Conservation (phyloP, 2,888 invertebrate genomes). For the Leptarthrus brevirostris region DNA sequence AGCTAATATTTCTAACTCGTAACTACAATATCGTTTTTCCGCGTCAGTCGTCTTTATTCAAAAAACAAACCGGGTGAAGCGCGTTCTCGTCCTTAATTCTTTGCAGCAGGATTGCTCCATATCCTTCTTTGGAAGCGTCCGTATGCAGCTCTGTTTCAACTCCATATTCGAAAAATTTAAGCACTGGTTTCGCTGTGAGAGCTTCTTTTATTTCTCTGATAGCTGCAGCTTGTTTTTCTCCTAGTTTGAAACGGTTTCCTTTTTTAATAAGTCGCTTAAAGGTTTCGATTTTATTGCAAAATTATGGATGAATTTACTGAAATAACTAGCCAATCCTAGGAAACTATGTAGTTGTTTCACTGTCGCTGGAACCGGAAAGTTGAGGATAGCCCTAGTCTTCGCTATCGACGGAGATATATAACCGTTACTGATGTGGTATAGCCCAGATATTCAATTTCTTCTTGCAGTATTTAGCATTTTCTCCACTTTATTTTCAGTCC, state of each 20-base stretch:
- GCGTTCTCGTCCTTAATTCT: conserved; percentile 38
- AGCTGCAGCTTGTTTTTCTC: not conserved
- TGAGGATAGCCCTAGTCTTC: not conserved
- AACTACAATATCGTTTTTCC: conserved; percentile 56
- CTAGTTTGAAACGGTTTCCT: not conserved
- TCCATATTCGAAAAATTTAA: conserved; percentile 48
- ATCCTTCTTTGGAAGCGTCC: conserved; percentile 33
- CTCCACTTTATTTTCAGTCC: conserved; percentile 53
- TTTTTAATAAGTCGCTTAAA: conserved; percentile 4
- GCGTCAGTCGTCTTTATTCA: conserved; percentile 58
- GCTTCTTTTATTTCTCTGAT: not conserved
- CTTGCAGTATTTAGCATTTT: conserved; percentile 33
- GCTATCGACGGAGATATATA: not conserved
- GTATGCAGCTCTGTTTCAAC: conserved; percentile 42
- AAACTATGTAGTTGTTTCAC: conserved; percentile 50
- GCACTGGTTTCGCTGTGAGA: conserved; percentile 12
- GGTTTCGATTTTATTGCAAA: conserved; percentile 30
- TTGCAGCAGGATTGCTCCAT: conserved; percentile 52
- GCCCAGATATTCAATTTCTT: conserved; percentile 18
- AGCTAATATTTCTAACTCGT: conserved; percentile 47
- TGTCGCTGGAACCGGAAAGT: conserved; percentile 27
- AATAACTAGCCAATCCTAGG: conserved; percentile 41
- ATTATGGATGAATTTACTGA: conserved; percentile 44
- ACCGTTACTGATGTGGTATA: not conserved
- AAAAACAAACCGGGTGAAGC: not conserved